A percentile compares a stretch with the other conserved stretches of the same genome.
Conservation (phyloP, 2,888 invertebrate genomes). For the Scotopteryx bipunctaria region DNA sequence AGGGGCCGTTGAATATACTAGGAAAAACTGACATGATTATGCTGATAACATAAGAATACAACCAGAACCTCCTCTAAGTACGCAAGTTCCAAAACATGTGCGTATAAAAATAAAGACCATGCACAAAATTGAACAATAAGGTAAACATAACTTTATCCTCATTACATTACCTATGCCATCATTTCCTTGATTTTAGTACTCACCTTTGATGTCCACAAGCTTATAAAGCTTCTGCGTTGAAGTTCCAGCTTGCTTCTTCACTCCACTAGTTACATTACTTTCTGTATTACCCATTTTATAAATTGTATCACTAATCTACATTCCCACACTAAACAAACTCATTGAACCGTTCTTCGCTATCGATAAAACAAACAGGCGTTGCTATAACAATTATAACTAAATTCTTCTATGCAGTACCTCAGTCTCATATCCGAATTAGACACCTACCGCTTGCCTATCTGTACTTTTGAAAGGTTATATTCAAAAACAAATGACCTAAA, state of each 20-base stretch:
- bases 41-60: too few species aligned
- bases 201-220: constrained; percentile 94
- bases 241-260: constrained; percentile 96
- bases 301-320: background rate
- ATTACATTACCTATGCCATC: background rate
- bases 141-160: background rate
- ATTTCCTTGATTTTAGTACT: constrained; percentile 22
- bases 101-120: too few species aligned
- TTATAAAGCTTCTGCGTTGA: constrained; percentile 93
- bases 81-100: too few species aligned
- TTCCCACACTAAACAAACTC: background rate
- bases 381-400: constrained; percentile 10
- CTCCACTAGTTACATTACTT: constrained; percentile 95
- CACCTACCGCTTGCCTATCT: too few species aligned
- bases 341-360: background rate
- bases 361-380: constrained; percentile 9
- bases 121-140: background rate
- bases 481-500: too few species aligned
- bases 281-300: constrained; percentile 88
- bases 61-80: too few species aligned
- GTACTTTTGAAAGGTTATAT: too few species aligned
- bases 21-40: too few species aligned
- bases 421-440: too few species aligned
- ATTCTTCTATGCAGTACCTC: too few species aligned
- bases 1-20: too few species aligned